phyloP scores from a whole-genome alignment of 2,888 invertebrate species.

The Cataglyphis livida region DNA sequence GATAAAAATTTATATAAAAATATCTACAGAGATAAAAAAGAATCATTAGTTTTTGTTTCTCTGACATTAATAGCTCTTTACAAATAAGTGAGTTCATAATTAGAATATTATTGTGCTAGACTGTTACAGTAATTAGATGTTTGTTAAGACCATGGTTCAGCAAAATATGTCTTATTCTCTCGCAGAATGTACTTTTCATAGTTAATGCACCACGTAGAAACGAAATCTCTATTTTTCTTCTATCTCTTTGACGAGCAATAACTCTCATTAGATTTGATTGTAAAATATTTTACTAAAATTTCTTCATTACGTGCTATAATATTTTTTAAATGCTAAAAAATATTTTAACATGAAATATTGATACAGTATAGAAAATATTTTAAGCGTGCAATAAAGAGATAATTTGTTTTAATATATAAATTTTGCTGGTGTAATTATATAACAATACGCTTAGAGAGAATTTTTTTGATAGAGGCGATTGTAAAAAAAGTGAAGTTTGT shows the following conservation, averaged over 20 bases:
- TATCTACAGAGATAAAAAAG: not conserved
- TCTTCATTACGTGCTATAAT: not conserved
- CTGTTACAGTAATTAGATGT: not conserved
- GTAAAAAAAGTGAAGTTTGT: not conserved
- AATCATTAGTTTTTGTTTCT: not conserved
- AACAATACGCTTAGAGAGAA: not conserved
- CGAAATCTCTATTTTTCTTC: not conserved
- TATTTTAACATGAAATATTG: not conserved
- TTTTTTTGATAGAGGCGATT: not conserved
- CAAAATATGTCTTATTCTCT: not conserved
- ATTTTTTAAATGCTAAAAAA: not conserved
- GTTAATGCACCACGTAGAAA: not conserved
- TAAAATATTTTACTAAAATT: not conserved
- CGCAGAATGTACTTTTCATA: not conserved
- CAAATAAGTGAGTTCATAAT: not conserved
- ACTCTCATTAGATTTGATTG: not conserved
- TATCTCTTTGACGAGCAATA: not conserved
- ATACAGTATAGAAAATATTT: conserved; percentile 2
- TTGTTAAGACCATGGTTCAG: not conserved
- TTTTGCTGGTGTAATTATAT: not conserved
- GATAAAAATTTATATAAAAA: not conserved
- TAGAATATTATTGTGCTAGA: not conserved
- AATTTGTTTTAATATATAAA: conserved; percentile 6
- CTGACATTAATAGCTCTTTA: not conserved
- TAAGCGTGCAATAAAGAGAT: not conserved